Percentiles rank a stretch among this genome's conserved stretches.
Conservation (phyloP, 2,113 vertebrate species). For the Tylochromis polylepis region DNA sequence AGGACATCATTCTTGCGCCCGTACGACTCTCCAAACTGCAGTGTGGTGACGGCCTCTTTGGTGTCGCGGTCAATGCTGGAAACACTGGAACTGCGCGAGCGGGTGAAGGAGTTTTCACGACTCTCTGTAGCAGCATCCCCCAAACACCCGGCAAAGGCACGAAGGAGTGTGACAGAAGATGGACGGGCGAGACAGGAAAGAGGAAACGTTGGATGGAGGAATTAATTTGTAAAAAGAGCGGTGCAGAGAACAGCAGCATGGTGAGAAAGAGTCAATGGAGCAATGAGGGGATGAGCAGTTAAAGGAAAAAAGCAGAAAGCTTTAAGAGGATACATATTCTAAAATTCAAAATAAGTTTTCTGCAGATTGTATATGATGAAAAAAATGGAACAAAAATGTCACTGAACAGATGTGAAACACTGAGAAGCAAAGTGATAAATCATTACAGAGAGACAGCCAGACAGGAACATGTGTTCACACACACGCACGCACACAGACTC, state of each 20-base stretch:
- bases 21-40: slow-evolving; percentile 92
- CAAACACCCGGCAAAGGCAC: background rate
- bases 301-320: background rate
- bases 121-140: slow-evolving; percentile 75
- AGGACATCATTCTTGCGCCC: slow-evolving; percentile 81
- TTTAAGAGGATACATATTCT: background rate
- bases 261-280: background rate
- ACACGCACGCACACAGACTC: rapidly evolving
- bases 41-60: slow-evolving; percentile 89
- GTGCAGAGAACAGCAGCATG: background rate
- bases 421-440: background rate
- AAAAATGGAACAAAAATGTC: slow-evolving; percentile 11
- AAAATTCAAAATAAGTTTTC: background rate
- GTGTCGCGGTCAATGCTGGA: slow-evolving; percentile 97
- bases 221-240: background rate
- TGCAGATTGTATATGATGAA: background rate
- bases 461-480: background rate
- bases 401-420: background rate
- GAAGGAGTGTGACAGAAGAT: background rate
- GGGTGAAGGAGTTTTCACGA: slow-evolving; percentile 93
- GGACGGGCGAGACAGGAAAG: background rate
- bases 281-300: background rate
- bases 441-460: background rate
- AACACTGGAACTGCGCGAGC: slow-evolving; percentile 95
- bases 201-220: background rate